These are phyloP conservation scores for Cavia aperea DNA, from an alignment of 2,113 vertebrate genomes.

Conservation along the genomic window DNA sequence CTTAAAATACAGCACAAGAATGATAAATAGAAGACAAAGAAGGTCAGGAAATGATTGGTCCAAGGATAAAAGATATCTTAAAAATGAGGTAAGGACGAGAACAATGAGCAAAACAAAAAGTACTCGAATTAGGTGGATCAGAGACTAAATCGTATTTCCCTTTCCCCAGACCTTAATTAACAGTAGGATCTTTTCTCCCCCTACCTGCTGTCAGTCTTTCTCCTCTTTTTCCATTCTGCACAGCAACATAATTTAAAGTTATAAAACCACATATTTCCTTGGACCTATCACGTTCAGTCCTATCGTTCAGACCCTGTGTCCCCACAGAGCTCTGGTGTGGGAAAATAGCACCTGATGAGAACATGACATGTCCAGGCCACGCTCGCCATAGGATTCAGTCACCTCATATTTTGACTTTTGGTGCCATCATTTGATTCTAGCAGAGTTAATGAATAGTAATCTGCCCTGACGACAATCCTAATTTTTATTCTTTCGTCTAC, in stretches of 20 bases:
- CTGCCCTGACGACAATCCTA: not conserved
- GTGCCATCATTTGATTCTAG: not conserved
- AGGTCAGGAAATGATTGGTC: not conserved
- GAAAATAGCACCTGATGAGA: not conserved
- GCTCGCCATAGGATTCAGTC: not conserved
- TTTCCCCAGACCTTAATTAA: too few species aligned
- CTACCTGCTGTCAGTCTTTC: not conserved
- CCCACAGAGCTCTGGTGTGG: not conserved
- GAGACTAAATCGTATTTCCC: not conserved
- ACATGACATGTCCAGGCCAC: not conserved
- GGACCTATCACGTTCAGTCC: not conserved
- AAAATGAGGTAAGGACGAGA: not conserved
- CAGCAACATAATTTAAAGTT: not conserved
- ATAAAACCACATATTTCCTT: not conserved
- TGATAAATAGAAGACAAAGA: not conserved
- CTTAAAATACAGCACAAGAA: slow-evolving; percentile 15
- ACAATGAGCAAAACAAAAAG: not conserved
- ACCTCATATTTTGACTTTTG: not conserved
- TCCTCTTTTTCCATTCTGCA: not conserved
- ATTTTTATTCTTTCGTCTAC: not conserved
- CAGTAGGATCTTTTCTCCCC: not conserved
- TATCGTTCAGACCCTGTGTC: not conserved
- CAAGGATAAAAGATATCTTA: not conserved
- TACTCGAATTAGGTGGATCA: not conserved
- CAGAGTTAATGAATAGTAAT: not conserved